A percentile compares a stretch with the other conserved stretches of the same genome.
Conservation (phyloP, 2,113 vertebrate species). For the Passer domesticus region DNA sequence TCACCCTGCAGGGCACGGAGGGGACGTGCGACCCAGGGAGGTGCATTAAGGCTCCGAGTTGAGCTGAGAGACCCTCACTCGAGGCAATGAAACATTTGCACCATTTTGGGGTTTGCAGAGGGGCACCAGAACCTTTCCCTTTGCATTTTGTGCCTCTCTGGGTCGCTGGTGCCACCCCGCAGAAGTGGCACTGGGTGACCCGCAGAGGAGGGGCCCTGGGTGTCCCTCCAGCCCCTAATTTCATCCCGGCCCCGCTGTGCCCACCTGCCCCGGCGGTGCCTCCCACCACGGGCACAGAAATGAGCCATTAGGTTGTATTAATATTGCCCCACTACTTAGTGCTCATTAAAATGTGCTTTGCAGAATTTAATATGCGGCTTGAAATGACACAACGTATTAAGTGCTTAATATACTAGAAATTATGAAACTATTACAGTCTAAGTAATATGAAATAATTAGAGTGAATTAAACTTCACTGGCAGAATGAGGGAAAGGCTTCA, state of each 20-base stretch:
- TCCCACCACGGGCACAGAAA: neutral
- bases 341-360: constrained; percentile 87
- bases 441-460: constrained; percentile 81
- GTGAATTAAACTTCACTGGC: constrained; percentile 73
- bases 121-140: too few species aligned
- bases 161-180: rapidly evolving
- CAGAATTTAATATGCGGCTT: constrained; percentile 80
- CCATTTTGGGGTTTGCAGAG: rapidly evolving
- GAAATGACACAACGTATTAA: constrained; percentile 86
- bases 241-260: rapidly evolving
- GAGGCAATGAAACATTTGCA: rapidly evolving
- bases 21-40: rapidly evolving
- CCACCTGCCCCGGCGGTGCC: neutral
- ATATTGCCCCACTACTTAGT: constrained; percentile 80
- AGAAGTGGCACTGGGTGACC: neutral
- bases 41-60: rapidly evolving
- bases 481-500: constrained; percentile 67
- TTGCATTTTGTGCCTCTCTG: rapidly evolving
- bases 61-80: rapidly evolving
- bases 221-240: neutral
- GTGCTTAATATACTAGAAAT: constrained; percentile 88
- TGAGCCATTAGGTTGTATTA: constrained; percentile 51
- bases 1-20: rapidly evolving
- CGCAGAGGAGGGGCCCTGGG: rapidly evolving
- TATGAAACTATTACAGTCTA: constrained; percentile 78